Base-by-base conservation (phyloP, 64 coral and sea anemone genomes). In the Montipora sp. region DNA sequence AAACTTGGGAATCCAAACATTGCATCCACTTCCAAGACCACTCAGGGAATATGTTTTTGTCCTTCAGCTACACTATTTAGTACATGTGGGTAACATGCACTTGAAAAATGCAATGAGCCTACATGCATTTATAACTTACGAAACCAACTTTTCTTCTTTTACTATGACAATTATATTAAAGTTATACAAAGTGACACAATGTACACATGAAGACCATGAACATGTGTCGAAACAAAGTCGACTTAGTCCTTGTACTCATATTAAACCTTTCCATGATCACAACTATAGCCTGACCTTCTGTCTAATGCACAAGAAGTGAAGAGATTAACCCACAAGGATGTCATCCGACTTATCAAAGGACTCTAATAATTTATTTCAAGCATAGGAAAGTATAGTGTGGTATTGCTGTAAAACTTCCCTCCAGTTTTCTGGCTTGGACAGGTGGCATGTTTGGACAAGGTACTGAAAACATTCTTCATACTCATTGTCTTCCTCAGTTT, bases 401-500 rank as follows among this genome's bases (percentile, higher is more conserved):
- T 74, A 74, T 43, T 74, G 71, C 71, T 36, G 71, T 74, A 89
- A 77, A 75, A 51, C 87, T 53, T 89, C 50, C 72, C 73, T 73
- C 73, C 87, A 89, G 47, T 77, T 50, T 51, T 55, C 47, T 75
- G 87, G 87, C 44, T 51, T 59, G 46, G 72, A 21, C 47, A 51
- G 69, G 36, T 77, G 45, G 20, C n/a, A n/a, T n/a, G n/a, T n/a
- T n/a, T n/a, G n/a, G n/a, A n/a, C n/a, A n/a, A n/a, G n/a, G n/a
- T n/a, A n/a, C n/a, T n/a, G n/a, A n/a, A n/a, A n/a, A n/a, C n/a
- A n/a, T n/a, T n/a, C n/a, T 89, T 89, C 4, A n/a, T n/a, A n/a
- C n/a, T n/a, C n/a, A n/a, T n/a, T n/a, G n/a, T n/a, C n/a, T n/a
- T n/a, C n/a, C n/a, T n/a, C n/a, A n/a, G n/a, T n/a, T n/a, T n/a